Evolutionary conservation across 92 coral and sea anemone species (phyloP), one percentile per base, ranked within the genome.

Genomic region (Epizoanthus ramosus): DNA sequence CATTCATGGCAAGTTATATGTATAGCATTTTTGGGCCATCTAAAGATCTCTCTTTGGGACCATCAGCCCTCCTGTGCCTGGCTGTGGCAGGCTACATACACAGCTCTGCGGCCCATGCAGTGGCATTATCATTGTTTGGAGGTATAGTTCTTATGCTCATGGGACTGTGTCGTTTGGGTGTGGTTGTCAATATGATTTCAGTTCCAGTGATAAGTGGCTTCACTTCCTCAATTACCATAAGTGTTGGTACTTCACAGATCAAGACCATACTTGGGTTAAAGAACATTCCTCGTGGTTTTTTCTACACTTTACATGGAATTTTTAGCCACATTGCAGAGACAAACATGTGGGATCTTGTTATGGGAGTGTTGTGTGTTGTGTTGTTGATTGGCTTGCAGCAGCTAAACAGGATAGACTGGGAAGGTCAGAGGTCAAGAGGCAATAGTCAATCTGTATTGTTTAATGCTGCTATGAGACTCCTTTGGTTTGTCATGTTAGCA

Each of bases 151-250:
- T 75, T 25, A 61, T 85, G 12, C 45, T 85, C 25, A 74, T 85
- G 88, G 88, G 88, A 5, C 24, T 85, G 41, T 85, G 75, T 22
- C 80, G 79, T 52, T 57, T 85, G 24, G 88, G 88, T n/a, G 79
- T 85, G 37, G 71, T 85, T 66, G 82, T 85, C 1, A 59, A 82
- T 15, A 75, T 85, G 52, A 85, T 85, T 37, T 82, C 88, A 14
- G 80, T 85, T 18, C 88, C 88, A 37, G 88, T 85, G 19, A 76
- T 85, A 22, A 85, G 84, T 43, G 88, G 88, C 13, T 85, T 85
- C 82, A 85, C 88, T 16, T 85, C 88, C 3, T 85, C 88, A 5
- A 82, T 82, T 33, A 82, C 88, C 31, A 65, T 85, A 68, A 85
- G 79, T 57, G 80, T 85, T 45, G 88, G 88, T 3, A 39, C 79